These are phyloP conservation scores for Patiria pectinifera DNA, from an alignment of 53 echinoderm and acorn worm species.

Conservation along the genomic window DNA sequence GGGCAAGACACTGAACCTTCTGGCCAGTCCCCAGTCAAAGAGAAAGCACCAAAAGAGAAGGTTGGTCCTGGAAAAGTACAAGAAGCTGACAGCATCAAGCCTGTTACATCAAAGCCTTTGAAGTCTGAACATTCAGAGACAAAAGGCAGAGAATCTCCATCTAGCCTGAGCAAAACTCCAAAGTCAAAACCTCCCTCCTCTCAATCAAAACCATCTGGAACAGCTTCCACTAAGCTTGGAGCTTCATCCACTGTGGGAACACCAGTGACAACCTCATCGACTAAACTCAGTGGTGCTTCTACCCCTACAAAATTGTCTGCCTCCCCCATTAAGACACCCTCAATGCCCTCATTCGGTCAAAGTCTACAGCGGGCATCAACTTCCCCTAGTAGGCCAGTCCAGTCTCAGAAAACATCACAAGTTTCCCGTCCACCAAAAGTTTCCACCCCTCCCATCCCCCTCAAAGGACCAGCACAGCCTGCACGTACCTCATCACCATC, in stretches of 20 bases:
- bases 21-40: slow-evolving; percentile 30
- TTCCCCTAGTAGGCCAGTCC: slow-evolving; percentile 23
- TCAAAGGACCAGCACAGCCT: slow-evolving; percentile 39
- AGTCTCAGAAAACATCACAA: slow-evolving; percentile 49
- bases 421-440: slow-evolving; percentile 57
- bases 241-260: slow-evolving; percentile 18
- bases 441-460: slow-evolving; percentile 54
- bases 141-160: slow-evolving; percentile 53
- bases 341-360: background rate
- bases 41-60: slow-evolving; percentile 39
- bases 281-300: background rate
- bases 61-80: slow-evolving; percentile 52
- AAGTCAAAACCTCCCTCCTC: slow-evolving; percentile 56
- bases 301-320: slow-evolving; percentile 43
- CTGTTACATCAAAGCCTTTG: slow-evolving; percentile 44
- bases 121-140: slow-evolving; percentile 59
- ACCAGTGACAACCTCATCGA: slow-evolving; percentile 14
- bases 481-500: slow-evolving; percentile 46
- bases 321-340: slow-evolving; percentile 34
- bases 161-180: slow-evolving; percentile 33
- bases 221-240: slow-evolving; percentile 11
- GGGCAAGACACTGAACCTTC: slow-evolving; percentile 29
- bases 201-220: slow-evolving; percentile 25
- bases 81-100: slow-evolving; percentile 17
- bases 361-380: slow-evolving; percentile 50